Base-by-base conservation (phyloP, 2,888 invertebrate genomes). In the Dasypolia templi region DNA sequence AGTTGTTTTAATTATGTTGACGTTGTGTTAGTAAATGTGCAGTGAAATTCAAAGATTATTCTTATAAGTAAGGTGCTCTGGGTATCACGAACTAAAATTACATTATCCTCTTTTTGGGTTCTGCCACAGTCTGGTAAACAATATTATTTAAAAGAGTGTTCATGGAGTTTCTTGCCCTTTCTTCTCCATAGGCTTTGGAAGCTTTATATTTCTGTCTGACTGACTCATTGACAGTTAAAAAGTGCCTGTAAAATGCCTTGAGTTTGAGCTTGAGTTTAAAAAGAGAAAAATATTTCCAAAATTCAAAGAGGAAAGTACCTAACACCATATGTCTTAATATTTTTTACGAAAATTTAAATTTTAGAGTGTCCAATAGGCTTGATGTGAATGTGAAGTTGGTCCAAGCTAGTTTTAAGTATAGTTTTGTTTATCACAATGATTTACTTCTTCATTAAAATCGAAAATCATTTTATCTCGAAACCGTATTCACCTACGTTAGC, bases 1-100 rank as follows among this genome's bases (percentile, higher is more conserved):
- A 3, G 6, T 44, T 58, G 7, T 69, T 61, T 32, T 35, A 26
- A 39, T 65, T 9, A 39, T 62, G 29, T 63, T 63, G 55, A 62
- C 11, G n/a, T 72, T 70, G 19, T 35, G 1, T 73, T 46, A 22
- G 29, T 32, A 12, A 39, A n/a, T 51, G 19, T 59, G 3, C 19
- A 49, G 14, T 62, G n/a, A 19, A 69, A 42, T 69, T 1, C n/a
- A 39, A 65, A 11, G 9, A 22, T 39, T 46, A 19, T 17, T 2
- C 19, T 62, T 46, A 22, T 26, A 19, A 42, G 11, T 59, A 32
- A 9, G 9, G 3, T 9, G 3, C n/a, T 26, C 14, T 44, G 14
- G 1, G n/a, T 58, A 12, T n/a, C 29, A n/a, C 22, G 22, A 29
- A 11, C 22, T 42, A 42, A n/a, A 59, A 59, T 4, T 19, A 61